Base-by-base conservation (phyloP, 2,888 invertebrate species). In the Biston stratarius region DNA sequence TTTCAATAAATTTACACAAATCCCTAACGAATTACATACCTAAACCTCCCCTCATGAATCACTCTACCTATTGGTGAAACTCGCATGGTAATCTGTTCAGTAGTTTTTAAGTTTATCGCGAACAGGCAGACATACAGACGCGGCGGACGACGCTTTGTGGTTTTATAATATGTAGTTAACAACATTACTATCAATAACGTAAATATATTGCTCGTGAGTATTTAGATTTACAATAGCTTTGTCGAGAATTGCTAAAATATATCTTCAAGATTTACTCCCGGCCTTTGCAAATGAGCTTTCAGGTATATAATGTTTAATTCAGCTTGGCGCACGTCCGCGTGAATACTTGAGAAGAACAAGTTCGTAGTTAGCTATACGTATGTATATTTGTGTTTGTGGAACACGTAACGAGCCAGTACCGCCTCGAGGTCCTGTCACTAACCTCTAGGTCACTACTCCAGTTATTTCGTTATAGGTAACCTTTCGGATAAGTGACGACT, bases 371-470 rank as follows among this genome's bases (percentile, higher is more conserved):
- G 3, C 33, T 53, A 5, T 24, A n/a, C n/a, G n/a, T n/a, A n/a
- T n/a, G n/a, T n/a, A 47, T 24, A 38, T 9, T 47, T 10, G 8
- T 47, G 47, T 24, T 56, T 12, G 12, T n/a, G 45, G 14, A 12
- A 10, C n/a, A 45, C 36, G 9, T 36, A 47, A 55, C 42, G 59
- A 38, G 24, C 49, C 24, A 5, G 7, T 24, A 45, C 15, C n/a
- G n/a, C n/a, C 38, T 14, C 10, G 24, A 38, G 24, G 14, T 59
- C 14, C 33, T 14, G 66, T 61, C 57, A 42, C 40, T 66, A 10
- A 52, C 61, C 61, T 52, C n/a, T 60, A 57, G 66, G 57, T 67
- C 57, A 61, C 15, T 61, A 48, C 14, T 24, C 56, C 9, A 42
- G 24, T 53, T 48, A 57, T 42, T 24, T 49, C 15, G 49, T 24